phyloP scores from a whole-genome alignment of 92 coral and sea anemone genomes.

The Diadumene lineata region DNA sequence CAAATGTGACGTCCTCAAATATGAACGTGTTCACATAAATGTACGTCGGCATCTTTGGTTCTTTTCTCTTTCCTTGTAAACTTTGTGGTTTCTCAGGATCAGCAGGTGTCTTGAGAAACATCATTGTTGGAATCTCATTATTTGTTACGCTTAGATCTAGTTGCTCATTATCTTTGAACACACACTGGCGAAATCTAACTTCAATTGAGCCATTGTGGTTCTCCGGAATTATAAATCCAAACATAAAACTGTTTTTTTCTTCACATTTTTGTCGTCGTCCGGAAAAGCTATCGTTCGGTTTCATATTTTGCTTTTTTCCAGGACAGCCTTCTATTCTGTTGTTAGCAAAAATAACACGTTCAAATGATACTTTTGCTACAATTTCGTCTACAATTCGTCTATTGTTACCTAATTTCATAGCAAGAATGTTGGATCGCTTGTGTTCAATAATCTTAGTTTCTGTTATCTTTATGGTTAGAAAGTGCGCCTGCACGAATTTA shows the following conservation, averaged over 20 bases:
- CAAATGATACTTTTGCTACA: not conserved
- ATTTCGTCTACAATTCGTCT: not conserved
- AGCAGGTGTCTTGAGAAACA: slow-evolving; percentile 6
- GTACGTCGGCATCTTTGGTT: slow-evolving; percentile 12
- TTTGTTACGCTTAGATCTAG: not conserved
- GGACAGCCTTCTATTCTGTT: no score
- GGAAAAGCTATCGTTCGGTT: no score
- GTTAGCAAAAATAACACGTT: not conserved
- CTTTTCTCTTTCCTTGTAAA: not conserved
- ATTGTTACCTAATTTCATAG: slow-evolving; percentile 10
- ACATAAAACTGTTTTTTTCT: not conserved
- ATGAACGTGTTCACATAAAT: slow-evolving; percentile 1
- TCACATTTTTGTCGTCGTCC: not conserved
- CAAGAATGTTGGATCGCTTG: not conserved
- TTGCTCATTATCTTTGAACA: slow-evolving; percentile 11
- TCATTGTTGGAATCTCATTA: not conserved
- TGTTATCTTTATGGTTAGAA: not conserved
- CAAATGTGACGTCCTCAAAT: slow-evolving; percentile 10
- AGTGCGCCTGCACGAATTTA: slow-evolving; percentile 16
- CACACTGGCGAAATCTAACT: slow-evolving; percentile 6
- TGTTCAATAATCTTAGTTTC: not conserved
- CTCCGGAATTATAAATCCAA: slow-evolving; percentile 3
- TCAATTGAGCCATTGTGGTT: not conserved
- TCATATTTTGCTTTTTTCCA: no score
- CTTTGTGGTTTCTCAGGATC: not conserved